Percentiles rank a stretch among this genome's conserved stretches.
Evolutionary conservation across 1,140 invertebrate species (phyloP).

Genomic region (Euwallacea similis): DNA sequence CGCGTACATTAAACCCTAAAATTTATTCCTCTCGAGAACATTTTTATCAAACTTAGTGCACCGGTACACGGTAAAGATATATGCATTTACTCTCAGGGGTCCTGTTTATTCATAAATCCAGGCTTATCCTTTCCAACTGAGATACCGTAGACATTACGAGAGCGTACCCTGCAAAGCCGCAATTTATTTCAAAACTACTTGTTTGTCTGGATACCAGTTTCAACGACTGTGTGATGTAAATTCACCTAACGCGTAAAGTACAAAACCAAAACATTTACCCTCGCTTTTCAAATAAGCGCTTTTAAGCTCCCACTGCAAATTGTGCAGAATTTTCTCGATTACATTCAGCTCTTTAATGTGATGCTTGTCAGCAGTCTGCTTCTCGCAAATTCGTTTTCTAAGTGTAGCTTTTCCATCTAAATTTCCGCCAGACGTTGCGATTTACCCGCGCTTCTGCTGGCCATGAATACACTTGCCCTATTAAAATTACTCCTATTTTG

Average conservation of each 20-base stretch:
- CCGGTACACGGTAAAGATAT: background rate
- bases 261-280: slow-evolving; percentile 23
- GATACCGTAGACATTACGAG: background rate
- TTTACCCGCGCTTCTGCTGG: slow-evolving; percentile 40
- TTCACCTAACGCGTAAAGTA: no score
- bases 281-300: slow-evolving; percentile 20
- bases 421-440: slow-evolving; percentile 41
- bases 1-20: background rate
- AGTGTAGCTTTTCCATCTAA: slow-evolving; percentile 41
- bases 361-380: slow-evolving; percentile 26
- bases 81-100: background rate
- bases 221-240: no score
- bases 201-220: no score
- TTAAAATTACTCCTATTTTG: slow-evolving; percentile 26
- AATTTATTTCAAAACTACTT: background rate
- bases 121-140: background rate
- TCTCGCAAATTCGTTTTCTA: slow-evolving; percentile 39
- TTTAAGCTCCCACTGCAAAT: slow-evolving; percentile 31
- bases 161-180: background rate
- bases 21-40: background rate
- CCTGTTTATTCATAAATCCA: background rate
- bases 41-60: no score
- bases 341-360: slow-evolving; percentile 36
- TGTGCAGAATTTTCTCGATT: slow-evolving; percentile 39
- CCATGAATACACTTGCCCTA: slow-evolving; percentile 44